Evolutionary conservation across 2,888 invertebrate genomes (phyloP).

Genomic region (Synergus gifuensis): DNA sequence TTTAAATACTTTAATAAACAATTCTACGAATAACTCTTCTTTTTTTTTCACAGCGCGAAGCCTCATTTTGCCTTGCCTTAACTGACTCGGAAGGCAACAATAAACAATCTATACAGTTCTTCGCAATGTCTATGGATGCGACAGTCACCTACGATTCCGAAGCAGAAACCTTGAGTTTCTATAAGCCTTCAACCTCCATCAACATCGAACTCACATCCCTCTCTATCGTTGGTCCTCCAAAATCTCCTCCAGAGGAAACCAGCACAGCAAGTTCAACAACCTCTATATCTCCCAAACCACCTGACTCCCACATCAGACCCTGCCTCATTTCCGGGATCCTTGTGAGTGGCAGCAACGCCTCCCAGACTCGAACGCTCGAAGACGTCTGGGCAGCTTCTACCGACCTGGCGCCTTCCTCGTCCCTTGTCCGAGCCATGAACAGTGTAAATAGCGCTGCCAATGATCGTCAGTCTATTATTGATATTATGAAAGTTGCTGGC

Average conservation of each 20-base stretch:
- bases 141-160: conserved; percentile 65
- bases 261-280: conserved; percentile 58
- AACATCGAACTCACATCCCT: conserved; percentile 78
- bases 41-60: conserved; percentile 76
- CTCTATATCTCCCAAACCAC: conserved; percentile 50
- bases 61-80: conserved; percentile 77
- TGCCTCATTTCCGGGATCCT: conserved; percentile 79
- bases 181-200: conserved; percentile 63
- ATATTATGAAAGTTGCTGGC: conserved; percentile 77
- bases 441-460: conserved; percentile 84
- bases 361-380: conserved; percentile 71
- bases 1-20: conserved; percentile 6
- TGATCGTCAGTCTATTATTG: conserved; percentile 75
- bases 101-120: conserved; percentile 71
- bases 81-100: conserved; percentile 73
- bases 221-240: conserved; percentile 76
- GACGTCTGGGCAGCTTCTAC: conserved; percentile 75
- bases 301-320: conserved; percentile 75
- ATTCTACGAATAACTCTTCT: background rate
- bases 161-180: conserved; percentile 66
- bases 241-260: conserved; percentile 52
- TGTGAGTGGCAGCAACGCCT: conserved; percentile 68
- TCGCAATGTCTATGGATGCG: conserved; percentile 68
- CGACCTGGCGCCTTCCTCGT: conserved; percentile 73
- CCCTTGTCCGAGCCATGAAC: conserved; percentile 86